Base-by-base conservation (phyloP, 30 jellyfish, hydroid and myxozoan genomes). In the Hydra vulgaris region DNA sequence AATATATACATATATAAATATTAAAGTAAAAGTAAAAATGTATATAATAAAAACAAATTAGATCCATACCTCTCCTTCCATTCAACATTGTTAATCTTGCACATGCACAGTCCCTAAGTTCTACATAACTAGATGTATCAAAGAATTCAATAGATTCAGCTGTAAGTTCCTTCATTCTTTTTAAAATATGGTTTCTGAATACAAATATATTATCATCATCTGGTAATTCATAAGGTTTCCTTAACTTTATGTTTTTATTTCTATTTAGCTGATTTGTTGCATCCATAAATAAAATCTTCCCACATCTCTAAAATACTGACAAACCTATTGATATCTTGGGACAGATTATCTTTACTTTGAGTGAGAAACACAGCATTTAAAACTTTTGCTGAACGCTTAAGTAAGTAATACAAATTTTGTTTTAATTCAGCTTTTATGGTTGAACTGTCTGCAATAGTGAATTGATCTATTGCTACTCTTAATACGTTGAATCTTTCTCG, bases 251-350 rank as follows among this genome's bases (percentile, higher is more conserved):
- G 17, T 7, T 26, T 26, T 53, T 26, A 18, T 53, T 1, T 23
- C 26, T 21, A 25, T 75, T 75, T 4, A 75, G 83, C 26, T 75
- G 72, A 0, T 75, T 23, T 18, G 69, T 26, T 0, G 83, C 69
- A 25, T 75, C 71, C 83, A 25, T 23, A 75, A 17, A 75, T 75
- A 17, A 8, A 75, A 26, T 75, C 83, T 75, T 75, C 83, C 83
- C 83, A 25, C 71, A 75, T 26, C 18, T 75, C 83, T 18, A 75
- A 71, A 18, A 75, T 53, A 25, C 71, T 53, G 16, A 53, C 56
- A 53, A 1, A 75, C 26, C 18, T 25, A 26, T 0, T 71, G 18
- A 75, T 21, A 23, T 75, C 83, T 15, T 26, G 20, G 24, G 71
- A 8, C 18, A 25, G 26, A 21, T 75, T 53, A 75, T 75, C 83